Base-by-base conservation (phyloP, 2,888 invertebrate species). In the Physocephala rufipes region DNA sequence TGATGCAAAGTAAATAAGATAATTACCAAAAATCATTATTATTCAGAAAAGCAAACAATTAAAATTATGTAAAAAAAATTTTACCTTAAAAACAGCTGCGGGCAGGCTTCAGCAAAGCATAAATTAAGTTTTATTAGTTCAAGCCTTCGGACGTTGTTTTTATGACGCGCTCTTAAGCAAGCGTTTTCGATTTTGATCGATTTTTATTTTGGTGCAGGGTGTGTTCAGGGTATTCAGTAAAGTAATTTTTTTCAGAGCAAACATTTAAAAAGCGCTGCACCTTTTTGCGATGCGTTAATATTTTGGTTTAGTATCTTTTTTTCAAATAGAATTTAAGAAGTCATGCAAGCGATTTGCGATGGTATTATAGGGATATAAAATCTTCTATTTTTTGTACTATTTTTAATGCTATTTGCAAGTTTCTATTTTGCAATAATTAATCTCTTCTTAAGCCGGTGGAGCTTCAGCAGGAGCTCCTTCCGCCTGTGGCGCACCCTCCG, bases 381-480 rank as follows among this genome's bases (percentile, higher is more conserved):
- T 16, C 19, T 24, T 15, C 12, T 36, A 36, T 61, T 28, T 21
- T 26, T 61, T n/a, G n/a, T n/a, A n/a, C n/a, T n/a, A n/a, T n/a
- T 61, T 19, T 26, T 74, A 77, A 79, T 67, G 26, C 62, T 28
- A 55, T 65, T 21, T 26, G 26, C 13, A 21, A 53, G 28, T 65
- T 70, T 71, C 61, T 21, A 36, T 13, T 9, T 47, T 43, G 21
- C 55, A 19, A 15, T 2, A 59, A 67, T 15, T 58, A n/a, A 30
- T 28, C 21, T 65, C 28, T 26, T 24, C 28, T 62, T 43, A n/a
- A 36, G 21, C 55, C 21, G 62, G 13, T 28, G 43, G 70, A 21
- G 15, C 69, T 78, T 80, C 80, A 51, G 81, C 80, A 67, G 82
- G 78, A 63, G 80, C 76, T n/a, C 80, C 79, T 70, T 81, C 79